Percentiles rank a stretch among this genome's conserved stretches.
These are phyloP conservation scores for Plecturocebus donacophilus DNA, from an alignment of 2,113 vertebrate genomes.

Conservation along the genomic window DNA sequence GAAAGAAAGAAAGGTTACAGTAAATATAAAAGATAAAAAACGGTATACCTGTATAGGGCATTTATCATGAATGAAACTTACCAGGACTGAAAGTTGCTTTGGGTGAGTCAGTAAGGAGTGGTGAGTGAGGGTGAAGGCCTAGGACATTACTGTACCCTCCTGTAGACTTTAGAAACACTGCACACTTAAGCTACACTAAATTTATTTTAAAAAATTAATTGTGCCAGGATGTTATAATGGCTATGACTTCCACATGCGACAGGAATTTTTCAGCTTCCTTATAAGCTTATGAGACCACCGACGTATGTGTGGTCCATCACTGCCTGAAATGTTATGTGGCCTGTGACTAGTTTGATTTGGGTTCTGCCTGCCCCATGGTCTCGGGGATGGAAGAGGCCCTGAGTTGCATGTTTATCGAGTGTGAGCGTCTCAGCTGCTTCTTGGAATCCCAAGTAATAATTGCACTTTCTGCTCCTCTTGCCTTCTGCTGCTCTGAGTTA, in stretches of 20 bases:
- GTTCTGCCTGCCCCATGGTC: neutral
- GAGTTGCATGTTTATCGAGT: fast-evolving
- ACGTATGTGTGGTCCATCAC: neutral
- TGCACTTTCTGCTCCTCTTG: neutral
- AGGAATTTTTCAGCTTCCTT: neutral
- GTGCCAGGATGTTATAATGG: too few relatives aligned
- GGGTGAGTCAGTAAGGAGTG: neutral
- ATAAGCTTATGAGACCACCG: neutral
- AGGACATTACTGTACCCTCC: neutral
- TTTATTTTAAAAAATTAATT: neutral
- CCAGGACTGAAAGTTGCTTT: neutral
- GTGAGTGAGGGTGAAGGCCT: neutral
- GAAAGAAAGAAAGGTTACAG: neutral
- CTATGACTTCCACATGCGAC: neutral
- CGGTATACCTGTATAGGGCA: neutral
- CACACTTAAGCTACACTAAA: neutral
- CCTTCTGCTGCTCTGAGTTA: neutral
- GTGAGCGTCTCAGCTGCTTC: neutral
- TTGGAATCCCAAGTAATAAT: neutral
- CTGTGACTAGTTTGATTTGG: neutral
- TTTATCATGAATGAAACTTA: neutral
- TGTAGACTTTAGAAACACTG: neutral
- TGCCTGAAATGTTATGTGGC: neutral
- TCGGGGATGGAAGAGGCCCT: fast-evolving
- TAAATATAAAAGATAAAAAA: neutral